phyloP scores from a whole-genome alignment of 2,797 vertebrate species.

The Onychomys arenicola region DNA sequence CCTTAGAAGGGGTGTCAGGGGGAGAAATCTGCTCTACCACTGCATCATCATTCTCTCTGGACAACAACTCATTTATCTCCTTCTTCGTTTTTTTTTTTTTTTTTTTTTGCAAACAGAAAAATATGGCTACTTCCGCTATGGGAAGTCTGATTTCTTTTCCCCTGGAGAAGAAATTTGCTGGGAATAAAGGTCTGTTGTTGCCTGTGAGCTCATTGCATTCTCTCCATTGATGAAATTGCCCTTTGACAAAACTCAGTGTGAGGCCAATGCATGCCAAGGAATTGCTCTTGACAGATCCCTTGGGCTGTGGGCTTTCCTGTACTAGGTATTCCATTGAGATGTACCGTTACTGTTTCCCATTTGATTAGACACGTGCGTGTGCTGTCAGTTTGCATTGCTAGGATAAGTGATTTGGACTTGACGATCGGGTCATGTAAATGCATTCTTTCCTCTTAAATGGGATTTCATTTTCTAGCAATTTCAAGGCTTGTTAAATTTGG shows the following conservation, averaged over 20 bases:
- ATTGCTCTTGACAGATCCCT: conserved; percentile 85
- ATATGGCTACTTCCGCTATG: not conserved
- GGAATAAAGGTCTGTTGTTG: conserved; percentile 56
- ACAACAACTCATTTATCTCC: not conserved
- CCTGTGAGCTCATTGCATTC: not conserved
- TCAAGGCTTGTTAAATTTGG: conserved; percentile 81
- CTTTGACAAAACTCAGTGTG: conserved; percentile 73
- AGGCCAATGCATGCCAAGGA: conserved; percentile 76
- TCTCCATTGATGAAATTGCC: conserved; percentile 79
- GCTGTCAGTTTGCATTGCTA: conserved; percentile 85
- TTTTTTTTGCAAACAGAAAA: not conserved
- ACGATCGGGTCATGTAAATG: conserved; percentile 78
- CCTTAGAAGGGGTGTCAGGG: not conserved
- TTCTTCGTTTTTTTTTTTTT: too few relatives aligned
- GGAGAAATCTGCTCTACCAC: not conserved
- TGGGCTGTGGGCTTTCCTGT: conserved; percentile 81
- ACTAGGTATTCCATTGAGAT: conserved; percentile 73
- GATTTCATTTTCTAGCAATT: conserved; percentile 82
- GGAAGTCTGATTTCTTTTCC: conserved; percentile 42
- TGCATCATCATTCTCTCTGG: not conserved
- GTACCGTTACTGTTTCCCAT: conserved; percentile 82
- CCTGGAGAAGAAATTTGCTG: conserved; percentile 41
- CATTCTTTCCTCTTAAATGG: conserved; percentile 79
- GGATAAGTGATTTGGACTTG: conserved; percentile 80
- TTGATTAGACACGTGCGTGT: conserved; percentile 82